Percentiles rank a stretch among this genome's conserved stretches.
Evolutionary conservation across 2,797 vertebrate species (phyloP).

Genomic region (Thamnophis elegans): DNA sequence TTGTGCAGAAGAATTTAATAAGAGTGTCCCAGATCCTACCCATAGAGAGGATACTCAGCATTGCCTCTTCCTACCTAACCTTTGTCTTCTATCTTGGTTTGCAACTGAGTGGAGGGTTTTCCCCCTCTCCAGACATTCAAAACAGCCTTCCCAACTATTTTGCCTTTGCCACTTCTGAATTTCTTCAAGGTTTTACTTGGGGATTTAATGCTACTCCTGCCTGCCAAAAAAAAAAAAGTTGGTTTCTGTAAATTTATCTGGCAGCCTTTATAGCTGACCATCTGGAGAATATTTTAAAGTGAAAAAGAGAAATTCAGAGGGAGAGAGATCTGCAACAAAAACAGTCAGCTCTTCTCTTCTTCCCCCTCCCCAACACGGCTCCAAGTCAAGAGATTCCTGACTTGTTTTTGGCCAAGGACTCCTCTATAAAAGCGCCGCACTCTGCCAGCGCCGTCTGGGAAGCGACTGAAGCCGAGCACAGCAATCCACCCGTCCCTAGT

Average conservation of each 20-base stretch:
- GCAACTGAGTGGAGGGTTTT: neutral
- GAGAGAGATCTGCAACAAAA: conserved; percentile 66
- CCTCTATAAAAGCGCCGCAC: conserved; percentile 7
- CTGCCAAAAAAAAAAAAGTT: conserved; percentile 68
- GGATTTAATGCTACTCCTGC: conserved; percentile 66
- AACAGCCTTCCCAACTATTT: neutral
- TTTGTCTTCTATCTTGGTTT: neutral
- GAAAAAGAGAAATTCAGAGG: conserved; percentile 67
- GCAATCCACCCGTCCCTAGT: conserved; percentile 6
- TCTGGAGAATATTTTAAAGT: conserved; percentile 79
- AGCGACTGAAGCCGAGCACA: conserved; percentile 2
- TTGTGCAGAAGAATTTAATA: neutral
- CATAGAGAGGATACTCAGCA: neutral
- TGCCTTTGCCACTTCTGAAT: conserved; percentile 53
- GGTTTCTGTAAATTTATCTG: conserved; percentile 81
- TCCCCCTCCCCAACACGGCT: too few relatives aligned
- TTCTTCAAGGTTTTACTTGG: conserved; percentile 62
- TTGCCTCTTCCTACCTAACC: neutral
- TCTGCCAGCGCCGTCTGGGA: conserved; percentile 10
- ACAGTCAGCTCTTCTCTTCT: conserved; percentile 29
- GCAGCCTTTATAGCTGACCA: conserved; percentile 72
- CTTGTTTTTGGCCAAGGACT: conserved; percentile 69
- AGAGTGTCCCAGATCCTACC: neutral
- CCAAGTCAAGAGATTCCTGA: conserved; percentile 67
- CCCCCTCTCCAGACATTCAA: neutral